Evolutionary conservation across 2,888 invertebrate species (phyloP).

Genomic region (Horisme vitalbata): DNA sequence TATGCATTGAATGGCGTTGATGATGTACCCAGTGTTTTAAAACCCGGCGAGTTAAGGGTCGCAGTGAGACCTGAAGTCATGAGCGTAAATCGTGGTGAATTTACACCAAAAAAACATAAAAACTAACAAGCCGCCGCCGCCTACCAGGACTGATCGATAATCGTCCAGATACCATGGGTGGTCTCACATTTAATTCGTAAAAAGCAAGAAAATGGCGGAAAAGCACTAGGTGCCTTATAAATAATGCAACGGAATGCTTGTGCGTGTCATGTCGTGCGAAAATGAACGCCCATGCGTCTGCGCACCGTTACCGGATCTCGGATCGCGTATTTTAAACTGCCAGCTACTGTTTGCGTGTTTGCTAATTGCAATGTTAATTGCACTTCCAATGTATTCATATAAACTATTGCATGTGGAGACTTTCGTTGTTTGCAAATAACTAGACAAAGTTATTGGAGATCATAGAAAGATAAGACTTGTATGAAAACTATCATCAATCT

Average conservation of each 20-base stretch:
- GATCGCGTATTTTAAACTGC: conserved; percentile 36
- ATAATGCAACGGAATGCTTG: conserved; percentile 69
- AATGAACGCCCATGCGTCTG: conserved; percentile 49
- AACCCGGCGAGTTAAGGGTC: not conserved
- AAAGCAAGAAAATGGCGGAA: conserved; percentile 68
- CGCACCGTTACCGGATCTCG: conserved; percentile 48
- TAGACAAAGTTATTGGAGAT: conserved; percentile 16
- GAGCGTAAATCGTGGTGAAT: conserved; percentile 36
- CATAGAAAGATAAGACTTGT: not conserved
- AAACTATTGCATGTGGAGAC: conserved; percentile 23
- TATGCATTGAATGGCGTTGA: not conserved
- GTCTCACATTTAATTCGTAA: conserved; percentile 40
- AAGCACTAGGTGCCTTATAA: conserved; percentile 63
- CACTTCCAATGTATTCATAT: conserved; percentile 29
- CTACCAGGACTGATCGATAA: conserved; percentile 36
- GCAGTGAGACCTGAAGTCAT: not conserved
- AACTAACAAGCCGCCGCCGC: conserved; percentile 45
- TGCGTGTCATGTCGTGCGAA: conserved; percentile 63
- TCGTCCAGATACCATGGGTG: conserved; percentile 45
- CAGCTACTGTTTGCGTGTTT: conserved; percentile 33
- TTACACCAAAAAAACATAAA: conserved; percentile 50
- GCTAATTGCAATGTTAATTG: conserved; percentile 36
- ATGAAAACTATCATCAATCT: too few relatives aligned
- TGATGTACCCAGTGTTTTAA: not conserved
- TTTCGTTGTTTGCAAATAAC: conserved; percentile 16